Conservation (phyloP, 2,888 invertebrate species). For the Torymus texanus region DNA sequence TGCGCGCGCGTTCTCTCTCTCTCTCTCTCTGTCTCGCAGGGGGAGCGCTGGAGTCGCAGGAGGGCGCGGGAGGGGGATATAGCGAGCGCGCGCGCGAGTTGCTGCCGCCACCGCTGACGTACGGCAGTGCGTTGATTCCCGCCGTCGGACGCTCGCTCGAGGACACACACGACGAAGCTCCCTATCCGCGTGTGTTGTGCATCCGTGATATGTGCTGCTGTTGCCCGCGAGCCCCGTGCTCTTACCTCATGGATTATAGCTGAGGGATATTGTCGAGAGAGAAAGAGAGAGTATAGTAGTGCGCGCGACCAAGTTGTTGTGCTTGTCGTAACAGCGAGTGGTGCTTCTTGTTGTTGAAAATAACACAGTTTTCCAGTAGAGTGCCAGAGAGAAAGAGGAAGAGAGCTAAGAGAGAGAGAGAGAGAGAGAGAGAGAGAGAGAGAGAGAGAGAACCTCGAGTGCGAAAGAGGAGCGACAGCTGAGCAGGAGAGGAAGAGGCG, state of each 20-base stretch:
- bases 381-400: no score
- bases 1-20: no score
- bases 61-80: conserved; percentile 23
- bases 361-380: background rate
- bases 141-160: conserved; percentile 48
- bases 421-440: conserved; percentile 1
- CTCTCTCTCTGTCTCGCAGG: background rate
- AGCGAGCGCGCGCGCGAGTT: conserved; percentile 1
- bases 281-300: no score
- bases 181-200: background rate
- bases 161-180: no score
- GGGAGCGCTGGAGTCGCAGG: conserved; percentile 31
- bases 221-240: background rate
- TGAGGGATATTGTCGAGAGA: background rate
- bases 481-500: background rate
- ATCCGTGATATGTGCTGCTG: background rate
- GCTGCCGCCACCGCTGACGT: conserved; percentile 28
- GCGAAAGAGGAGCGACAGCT: background rate
- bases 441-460: background rate
- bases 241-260: background rate
- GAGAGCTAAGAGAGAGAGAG: background rate
- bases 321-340: background rate
- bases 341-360: background rate
- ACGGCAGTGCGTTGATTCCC: conserved; percentile 56
- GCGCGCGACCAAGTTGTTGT: no score